These are phyloP conservation scores for Dendrocopos noguchii DNA, from an alignment of 2,113 vertebrate species.

Conservation along the genomic window DNA sequence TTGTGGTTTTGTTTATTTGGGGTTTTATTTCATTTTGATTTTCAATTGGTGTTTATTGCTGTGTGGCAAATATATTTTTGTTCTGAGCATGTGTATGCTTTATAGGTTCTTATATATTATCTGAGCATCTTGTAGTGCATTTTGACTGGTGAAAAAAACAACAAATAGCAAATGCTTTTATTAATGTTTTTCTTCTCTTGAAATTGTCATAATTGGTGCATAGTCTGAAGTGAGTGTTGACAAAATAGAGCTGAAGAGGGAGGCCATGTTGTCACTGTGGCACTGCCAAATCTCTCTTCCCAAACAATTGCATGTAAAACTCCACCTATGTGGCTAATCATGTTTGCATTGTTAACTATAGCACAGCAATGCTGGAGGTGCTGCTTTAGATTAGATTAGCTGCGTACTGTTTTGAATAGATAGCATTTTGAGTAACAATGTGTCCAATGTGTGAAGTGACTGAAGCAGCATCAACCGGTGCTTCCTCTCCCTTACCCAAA, in stretches of 20 bases:
- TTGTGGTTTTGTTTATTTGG: neutral
- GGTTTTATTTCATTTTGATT: neutral
- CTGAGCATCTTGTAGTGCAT: neutral
- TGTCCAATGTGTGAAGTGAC: slow-evolving; percentile 51
- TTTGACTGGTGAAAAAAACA: neutral
- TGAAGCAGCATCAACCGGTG: neutral
- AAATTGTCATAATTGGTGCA: neutral
- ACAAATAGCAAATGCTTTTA: neutral
- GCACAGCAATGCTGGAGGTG: slow-evolving; percentile 44
- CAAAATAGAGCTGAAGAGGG: slow-evolving; percentile 37
- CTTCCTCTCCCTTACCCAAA: neutral
- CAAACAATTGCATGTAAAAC: slow-evolving; percentile 56
- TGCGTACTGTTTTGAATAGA: slow-evolving; percentile 68
- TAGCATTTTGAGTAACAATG: slow-evolving; percentile 45
- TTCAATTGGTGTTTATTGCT: neutral
- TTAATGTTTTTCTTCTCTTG: neutral
- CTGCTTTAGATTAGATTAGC: slow-evolving; percentile 73
- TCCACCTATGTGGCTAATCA: slow-evolving; percentile 69
- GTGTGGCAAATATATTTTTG: neutral
- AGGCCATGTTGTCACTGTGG: slow-evolving; percentile 23
- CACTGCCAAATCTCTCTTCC: slow-evolving; percentile 28
- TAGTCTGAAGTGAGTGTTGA: neutral
- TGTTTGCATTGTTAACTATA: slow-evolving; percentile 60
- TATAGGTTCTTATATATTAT: neutral
- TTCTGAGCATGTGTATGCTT: neutral